A percentile compares a stretch with the other conserved stretches of the same genome.
These are phyloP conservation scores for Trichogramma evanescens DNA, from an alignment of 2,888 invertebrate species.

Conservation along the genomic window DNA sequence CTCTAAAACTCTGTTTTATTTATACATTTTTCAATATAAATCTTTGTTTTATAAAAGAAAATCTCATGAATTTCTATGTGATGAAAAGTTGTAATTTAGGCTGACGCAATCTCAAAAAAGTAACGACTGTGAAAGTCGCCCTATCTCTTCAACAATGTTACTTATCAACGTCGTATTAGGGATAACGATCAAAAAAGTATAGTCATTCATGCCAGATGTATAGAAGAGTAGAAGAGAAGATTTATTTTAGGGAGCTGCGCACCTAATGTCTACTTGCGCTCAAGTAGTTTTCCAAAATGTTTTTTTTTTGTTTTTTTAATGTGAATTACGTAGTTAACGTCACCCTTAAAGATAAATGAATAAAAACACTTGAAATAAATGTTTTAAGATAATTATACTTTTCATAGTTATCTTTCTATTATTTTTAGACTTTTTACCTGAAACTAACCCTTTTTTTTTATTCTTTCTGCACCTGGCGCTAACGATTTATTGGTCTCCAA, in stretches of 20 bases:
- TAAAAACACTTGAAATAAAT: not conserved
- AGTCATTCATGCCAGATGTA: too few relatives aligned
- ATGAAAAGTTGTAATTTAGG: too few relatives aligned
- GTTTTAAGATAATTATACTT: not conserved
- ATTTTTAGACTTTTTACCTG: conserved; percentile 20
- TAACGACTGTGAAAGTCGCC: not conserved
- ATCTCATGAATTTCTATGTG: too few relatives aligned
- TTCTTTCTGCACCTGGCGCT: conserved; percentile 14
- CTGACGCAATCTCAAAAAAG: not conserved
- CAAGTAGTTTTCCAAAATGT: too few relatives aligned
- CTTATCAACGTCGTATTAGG: not conserved
- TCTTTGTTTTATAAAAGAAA: too few relatives aligned
- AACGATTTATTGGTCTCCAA: conserved; percentile 20
- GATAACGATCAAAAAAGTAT: not conserved
- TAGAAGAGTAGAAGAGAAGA: not conserved
- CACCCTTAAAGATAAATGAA: conserved; percentile 2
- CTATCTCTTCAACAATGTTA: not conserved
- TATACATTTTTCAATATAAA: too few relatives aligned
- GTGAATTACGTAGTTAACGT: conserved; percentile 7
- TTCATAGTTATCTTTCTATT: conserved; percentile 1
- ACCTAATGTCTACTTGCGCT: too few relatives aligned
- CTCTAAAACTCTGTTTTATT: too few relatives aligned
- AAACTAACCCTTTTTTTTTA: conserved; percentile 16
- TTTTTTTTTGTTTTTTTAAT: too few relatives aligned
- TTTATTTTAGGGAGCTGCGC: not conserved